Evolutionary conservation across 2,113 vertebrate genomes (phyloP).

Genomic region (Dendrocopos noguchii): DNA sequence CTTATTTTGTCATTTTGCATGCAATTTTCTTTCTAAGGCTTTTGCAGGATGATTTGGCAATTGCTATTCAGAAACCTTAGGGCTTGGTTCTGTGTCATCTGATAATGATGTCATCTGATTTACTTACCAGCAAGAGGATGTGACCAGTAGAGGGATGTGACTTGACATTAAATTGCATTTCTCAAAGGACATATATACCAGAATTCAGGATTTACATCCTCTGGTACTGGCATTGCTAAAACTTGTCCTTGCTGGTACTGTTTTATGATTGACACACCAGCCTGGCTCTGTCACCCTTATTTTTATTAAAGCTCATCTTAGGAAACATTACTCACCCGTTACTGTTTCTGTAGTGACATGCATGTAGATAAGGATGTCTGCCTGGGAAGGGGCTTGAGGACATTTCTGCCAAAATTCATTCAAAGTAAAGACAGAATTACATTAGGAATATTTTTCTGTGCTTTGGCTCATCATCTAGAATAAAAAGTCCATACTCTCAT

Average conservation of each 20-base stretch:
- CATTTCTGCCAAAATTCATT: background rate
- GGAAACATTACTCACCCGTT: background rate
- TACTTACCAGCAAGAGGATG: background rate
- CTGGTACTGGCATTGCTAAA: background rate
- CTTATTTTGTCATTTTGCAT: slow-evolving; percentile 51
- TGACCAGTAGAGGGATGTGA: background rate
- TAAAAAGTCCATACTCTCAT: background rate
- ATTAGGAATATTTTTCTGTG: background rate
- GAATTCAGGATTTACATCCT: slow-evolving; percentile 36
- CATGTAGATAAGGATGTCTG: background rate
- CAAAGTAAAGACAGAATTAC: background rate
- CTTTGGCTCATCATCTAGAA: background rate
- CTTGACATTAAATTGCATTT: slow-evolving; percentile 19
- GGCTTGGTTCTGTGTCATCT: background rate
- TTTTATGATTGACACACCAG: background rate
- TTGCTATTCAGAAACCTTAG: background rate
- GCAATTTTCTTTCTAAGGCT: slow-evolving; percentile 39
- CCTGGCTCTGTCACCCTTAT: background rate
- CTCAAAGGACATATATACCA: background rate
- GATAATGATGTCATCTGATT: slow-evolving; percentile 16
- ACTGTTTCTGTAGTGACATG: background rate
- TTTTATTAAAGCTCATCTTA: background rate
- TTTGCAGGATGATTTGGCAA: background rate
- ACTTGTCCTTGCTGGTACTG: slow-evolving; percentile 37
- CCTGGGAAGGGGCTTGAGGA: background rate